Base-by-base conservation (phyloP, 2,797 vertebrate species). In the Gymnocypris eckloni region DNA sequence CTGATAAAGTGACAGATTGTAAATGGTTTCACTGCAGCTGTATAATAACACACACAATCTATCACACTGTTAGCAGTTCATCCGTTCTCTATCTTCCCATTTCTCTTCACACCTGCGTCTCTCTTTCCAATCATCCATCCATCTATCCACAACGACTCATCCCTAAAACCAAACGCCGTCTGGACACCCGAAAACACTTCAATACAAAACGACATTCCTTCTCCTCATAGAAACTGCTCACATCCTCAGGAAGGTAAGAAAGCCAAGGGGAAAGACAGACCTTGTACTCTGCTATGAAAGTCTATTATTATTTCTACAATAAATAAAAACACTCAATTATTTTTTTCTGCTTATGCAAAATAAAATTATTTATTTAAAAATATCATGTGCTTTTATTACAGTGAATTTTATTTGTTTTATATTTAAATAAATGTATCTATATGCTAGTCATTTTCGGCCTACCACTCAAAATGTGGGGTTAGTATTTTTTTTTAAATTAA, bases 1-100 rank as follows among this genome's bases (percentile, higher is more conserved):
- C n/a, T 20, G 25, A 52, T 69, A 69, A 69, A 39, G 18, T 2
- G 18, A 81, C 79, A 81, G 79, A 39, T 52, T 52, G 45, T 48
- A 50, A 81, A 69, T 10, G 79, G 7, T 81, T 41, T 54, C 48
- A 70, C 48, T 54, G 79, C 66, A 81, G 48, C 79, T 81, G 66
- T 41, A 70, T 48, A 81, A 81, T 39, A 33, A 69, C 28, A 69
- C 20, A 9, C 20, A 59, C 41, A 80, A 48, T 52, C 64, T 16
- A 37, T 81, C 12, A 39, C 61, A 37, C 61, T 39, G 28, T 39
- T 66, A 50, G 43, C 28, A n/a, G 15, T 81, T 50, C 45, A 67
- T 59, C 52, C 67, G 25, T 22, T 67, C 61, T 33, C 43, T 50
- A 50, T 70, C 48, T 52, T 67, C 45, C 77, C 2, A 43, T 10